Conservation (phyloP, 1,140 invertebrate genomes). For the Oryctes rhinoceros region DNA sequence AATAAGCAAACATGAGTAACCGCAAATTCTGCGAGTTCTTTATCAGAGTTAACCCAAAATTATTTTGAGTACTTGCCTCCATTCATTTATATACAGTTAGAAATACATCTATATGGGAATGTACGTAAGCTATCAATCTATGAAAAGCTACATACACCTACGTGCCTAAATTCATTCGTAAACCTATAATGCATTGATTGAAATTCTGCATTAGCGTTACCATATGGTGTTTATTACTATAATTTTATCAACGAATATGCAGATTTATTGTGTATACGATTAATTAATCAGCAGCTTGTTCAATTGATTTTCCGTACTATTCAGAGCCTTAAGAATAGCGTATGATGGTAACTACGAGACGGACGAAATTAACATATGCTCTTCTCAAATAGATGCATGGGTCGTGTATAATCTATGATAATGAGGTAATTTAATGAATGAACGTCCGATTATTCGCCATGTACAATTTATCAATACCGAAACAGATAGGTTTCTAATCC, state of each 20-base stretch:
- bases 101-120: no score
- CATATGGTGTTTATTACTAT: not conserved
- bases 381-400: not conserved
- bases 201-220: slow-evolving; percentile 4
- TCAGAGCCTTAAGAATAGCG: not conserved
- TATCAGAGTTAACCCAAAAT: no score
- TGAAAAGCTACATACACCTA: no score
- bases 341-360: not conserved
- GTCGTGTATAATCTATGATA: not conserved
- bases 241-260: not conserved
- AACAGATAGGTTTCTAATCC: slow-evolving; percentile 20
- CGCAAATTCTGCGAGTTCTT: no score
- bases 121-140: no score
- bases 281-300: slow-evolving; percentile 8
- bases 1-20: no score
- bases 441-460: not conserved
- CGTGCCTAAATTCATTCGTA: no score
- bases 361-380: not conserved
- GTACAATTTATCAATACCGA: slow-evolving; percentile 8
- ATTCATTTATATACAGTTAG: no score
- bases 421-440: slow-evolving; percentile 32
- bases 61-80: no score
- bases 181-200: no score
- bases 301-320: not conserved
- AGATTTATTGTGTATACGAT: not conserved